Evolutionary conservation across 1,140 invertebrate genomes (phyloP).

Genomic region (Pseudachorutes palmiensis): DNA sequence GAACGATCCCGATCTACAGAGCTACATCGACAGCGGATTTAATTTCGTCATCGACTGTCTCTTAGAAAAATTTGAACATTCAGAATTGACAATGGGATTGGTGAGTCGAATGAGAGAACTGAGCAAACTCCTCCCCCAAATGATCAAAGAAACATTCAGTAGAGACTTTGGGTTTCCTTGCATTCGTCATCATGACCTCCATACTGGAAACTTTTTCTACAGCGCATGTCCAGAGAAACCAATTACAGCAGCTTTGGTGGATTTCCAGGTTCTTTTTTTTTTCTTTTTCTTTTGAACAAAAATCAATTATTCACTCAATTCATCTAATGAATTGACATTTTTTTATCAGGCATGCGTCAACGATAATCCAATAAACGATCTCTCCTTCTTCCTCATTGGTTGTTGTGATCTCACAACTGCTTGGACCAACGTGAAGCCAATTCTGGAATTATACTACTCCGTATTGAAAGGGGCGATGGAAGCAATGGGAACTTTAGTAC

Average conservation of each 20-base stretch:
- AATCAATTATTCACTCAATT: background rate
- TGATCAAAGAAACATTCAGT: background rate
- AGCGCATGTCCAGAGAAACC: background rate
- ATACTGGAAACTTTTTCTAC: constrained; percentile 16
- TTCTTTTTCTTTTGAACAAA: background rate
- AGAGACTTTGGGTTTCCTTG: background rate
- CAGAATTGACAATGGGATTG: no score
- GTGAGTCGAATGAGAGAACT: constrained; percentile 7
- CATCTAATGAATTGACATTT: background rate
- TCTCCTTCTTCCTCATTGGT: constrained; percentile 18
- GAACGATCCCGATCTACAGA: constrained; percentile 2
- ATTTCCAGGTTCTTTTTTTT: constrained; percentile 21
- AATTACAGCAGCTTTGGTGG: constrained; percentile 1
- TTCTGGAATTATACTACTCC: constrained; percentile 12
- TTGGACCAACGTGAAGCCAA: background rate
- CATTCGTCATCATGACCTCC: constrained; percentile 17
- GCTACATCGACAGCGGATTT: constrained; percentile 16
- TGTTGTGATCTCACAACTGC: constrained; percentile 10
- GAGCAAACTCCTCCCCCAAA: background rate
- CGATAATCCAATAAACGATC: constrained; percentile 11
- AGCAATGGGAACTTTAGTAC: background rate
- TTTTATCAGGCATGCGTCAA: constrained; percentile 9
- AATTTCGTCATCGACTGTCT: background rate
- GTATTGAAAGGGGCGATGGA: constrained; percentile 5
- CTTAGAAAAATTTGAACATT: no score